Evolutionary conservation across 1,140 invertebrate genomes (phyloP).

Genomic region (Penaeus vannamei): DNA sequence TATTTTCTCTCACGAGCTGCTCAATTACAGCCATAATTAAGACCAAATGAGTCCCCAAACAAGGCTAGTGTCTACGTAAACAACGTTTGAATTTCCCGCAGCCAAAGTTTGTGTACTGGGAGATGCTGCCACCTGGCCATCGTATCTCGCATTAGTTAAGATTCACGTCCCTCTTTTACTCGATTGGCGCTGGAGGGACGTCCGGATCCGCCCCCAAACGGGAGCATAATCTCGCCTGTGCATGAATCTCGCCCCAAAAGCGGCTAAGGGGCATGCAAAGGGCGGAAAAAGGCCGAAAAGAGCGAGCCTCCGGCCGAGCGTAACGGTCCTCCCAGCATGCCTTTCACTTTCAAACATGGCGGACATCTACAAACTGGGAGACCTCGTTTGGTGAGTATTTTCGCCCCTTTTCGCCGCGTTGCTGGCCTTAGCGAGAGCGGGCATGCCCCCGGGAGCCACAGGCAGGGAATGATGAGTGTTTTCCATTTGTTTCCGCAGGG

Average conservation of each 20-base stretch:
- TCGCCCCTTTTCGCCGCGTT: background rate
- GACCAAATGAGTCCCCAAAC: background rate
- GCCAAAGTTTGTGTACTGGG: conserved; percentile 67
- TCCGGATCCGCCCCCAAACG: background rate
- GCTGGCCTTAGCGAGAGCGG: background rate
- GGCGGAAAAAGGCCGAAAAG: background rate
- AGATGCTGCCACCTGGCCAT: conserved; percentile 59
- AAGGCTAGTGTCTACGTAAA: conserved; percentile 32
- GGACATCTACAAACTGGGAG: conserved; percentile 64
- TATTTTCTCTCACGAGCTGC: background rate
- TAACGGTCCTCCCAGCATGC: conserved; percentile 12
- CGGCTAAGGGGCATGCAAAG: background rate
- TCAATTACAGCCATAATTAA: background rate
- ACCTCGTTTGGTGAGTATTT: conserved; percentile 65
- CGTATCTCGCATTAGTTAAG: conserved; percentile 16
- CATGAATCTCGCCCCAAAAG: background rate
- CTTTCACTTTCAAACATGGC: conserved; percentile 64
- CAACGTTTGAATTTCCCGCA: conserved; percentile 58
- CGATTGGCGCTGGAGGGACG: background rate
- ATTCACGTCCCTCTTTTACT: background rate
- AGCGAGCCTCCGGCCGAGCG: background rate
- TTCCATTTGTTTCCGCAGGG: conserved; percentile 67
- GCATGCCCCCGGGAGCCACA: background rate
- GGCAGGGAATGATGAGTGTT: background rate
- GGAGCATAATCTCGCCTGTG: background rate